Evolutionary conservation across 2,888 invertebrate genomes (phyloP), one percentile per base, ranked within the genome.

Genomic region (Trichogramma dendrolimi): DNA sequence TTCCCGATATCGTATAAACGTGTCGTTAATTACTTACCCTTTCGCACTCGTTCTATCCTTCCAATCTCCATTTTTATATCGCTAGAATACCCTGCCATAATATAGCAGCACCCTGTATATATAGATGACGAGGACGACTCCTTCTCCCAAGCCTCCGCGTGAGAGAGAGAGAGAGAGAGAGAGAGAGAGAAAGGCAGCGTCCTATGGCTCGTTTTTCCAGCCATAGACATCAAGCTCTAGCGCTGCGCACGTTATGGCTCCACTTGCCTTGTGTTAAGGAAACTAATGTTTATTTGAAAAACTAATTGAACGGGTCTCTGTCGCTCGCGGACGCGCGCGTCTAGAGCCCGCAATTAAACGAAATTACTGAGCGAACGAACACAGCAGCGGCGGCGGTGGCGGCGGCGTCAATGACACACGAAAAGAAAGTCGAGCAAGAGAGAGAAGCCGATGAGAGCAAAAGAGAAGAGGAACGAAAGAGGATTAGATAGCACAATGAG

Each of bases 401-500:
- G 53, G 48, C 48, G 48, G 55, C 42, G 58, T 27, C 27, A 27
- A 27, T 27, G 27, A 55, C 47, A 52, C 42, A 14, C 27, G 39
- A 6, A 39, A 27, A 41, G n/a, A 52, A 4, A 42, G 39, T 43
- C 5, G 48, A 39, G 56, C 47, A 14, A 55, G 10, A 55, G 58
- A 50, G 47, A 62, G 49, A 66, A 63, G 58, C 54, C 58, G 63
- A 55, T 56, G 67, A 60, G 42, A 55, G 14, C 48, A 71, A 69
- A 55, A 42, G 27, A 27, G 51, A 47, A 61, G 58, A 38, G 50
- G 60, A 11, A 4, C 6, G 44, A 41, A 46, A 39, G 39, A 73
- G 77, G 78, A 78, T 78, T 78, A 78, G 76, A 76, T 77, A 77
- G 76, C 73, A 73, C 73, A 71, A 76, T 79, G 77, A 78, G 78